These are phyloP conservation scores for Catharus fuscescens DNA, from an alignment of 2,113 vertebrate genomes.

Conservation along the genomic window DNA sequence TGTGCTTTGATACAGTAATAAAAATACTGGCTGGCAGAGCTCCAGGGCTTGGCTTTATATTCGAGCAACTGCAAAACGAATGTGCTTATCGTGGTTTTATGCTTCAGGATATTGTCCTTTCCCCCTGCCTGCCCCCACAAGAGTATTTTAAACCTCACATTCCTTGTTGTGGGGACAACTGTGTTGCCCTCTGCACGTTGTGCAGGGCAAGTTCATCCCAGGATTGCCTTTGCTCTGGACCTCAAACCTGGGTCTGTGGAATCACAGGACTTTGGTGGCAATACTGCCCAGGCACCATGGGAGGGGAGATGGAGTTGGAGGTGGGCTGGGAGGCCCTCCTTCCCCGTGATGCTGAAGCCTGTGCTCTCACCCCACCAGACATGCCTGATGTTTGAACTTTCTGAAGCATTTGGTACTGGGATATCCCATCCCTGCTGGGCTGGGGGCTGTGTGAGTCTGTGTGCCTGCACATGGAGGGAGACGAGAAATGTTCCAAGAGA, in stretches of 20 bases:
- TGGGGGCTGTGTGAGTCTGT: not conserved
- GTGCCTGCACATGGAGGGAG: accelerated
- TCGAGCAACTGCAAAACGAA: not conserved
- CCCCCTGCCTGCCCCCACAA: not conserved
- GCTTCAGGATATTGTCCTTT: slow-evolving; percentile 16
- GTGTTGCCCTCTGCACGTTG: not conserved
- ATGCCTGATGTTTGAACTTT: not conserved
- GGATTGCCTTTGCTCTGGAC: not conserved
- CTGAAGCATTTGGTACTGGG: not conserved
- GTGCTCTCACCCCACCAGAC: not conserved
- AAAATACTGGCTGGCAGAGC: slow-evolving; percentile 48
- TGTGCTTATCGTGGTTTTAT: not conserved
- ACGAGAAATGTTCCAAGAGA: not conserved
- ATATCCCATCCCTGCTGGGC: not conserved
- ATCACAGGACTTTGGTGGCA: not conserved
- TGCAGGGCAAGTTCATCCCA: not conserved
- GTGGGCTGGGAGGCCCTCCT: not conserved
- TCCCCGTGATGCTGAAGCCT: not conserved
- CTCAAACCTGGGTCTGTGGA: not conserved
- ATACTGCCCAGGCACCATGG: not conserved
- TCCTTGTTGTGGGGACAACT: not conserved
- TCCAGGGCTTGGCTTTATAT: slow-evolving; percentile 17
- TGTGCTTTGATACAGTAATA: slow-evolving; percentile 45
- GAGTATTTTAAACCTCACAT: not conserved
- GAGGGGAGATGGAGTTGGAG: not conserved